Percentiles rank a stretch among this genome's conserved stretches.
Conservation (phyloP, 2,888 invertebrate genomes). For the Temnothorax unifasciatus region DNA sequence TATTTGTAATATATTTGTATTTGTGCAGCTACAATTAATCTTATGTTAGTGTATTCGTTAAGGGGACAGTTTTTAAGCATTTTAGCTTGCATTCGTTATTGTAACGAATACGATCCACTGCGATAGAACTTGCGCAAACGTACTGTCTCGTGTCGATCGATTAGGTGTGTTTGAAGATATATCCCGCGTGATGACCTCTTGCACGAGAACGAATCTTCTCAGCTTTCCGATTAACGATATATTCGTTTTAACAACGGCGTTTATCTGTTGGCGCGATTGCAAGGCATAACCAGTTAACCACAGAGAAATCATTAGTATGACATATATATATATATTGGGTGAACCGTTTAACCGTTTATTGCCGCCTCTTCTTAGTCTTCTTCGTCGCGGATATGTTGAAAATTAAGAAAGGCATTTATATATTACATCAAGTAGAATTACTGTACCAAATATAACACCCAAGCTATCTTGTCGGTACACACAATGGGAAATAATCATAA, state of each 20-base stretch:
- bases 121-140: slow-evolving; percentile 8
- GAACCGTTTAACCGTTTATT: neutral
- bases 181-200: slow-evolving; percentile 3
- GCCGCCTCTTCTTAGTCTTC: neutral
- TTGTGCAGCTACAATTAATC: slow-evolving; percentile 13
- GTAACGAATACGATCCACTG: neutral
- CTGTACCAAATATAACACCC: neutral
- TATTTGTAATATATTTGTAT: slow-evolving; percentile 15
- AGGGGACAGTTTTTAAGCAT: neutral
- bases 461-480: neutral
- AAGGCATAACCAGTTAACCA: neutral
- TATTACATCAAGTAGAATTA: neutral
- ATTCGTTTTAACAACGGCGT: neutral
- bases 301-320: neutral
- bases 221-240: neutral
- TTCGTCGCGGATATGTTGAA: neutral
- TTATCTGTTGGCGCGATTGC: neutral
- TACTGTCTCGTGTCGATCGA: neutral
- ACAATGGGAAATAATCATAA: neutral
- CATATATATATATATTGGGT: too few species aligned
- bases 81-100: neutral
- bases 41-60: neutral
- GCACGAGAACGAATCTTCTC: neutral
- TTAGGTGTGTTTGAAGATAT: slow-evolving; percentile 7
- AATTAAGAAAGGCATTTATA: neutral